Conservation (phyloP, 2,888 invertebrate species). For the Molanna angustata region DNA sequence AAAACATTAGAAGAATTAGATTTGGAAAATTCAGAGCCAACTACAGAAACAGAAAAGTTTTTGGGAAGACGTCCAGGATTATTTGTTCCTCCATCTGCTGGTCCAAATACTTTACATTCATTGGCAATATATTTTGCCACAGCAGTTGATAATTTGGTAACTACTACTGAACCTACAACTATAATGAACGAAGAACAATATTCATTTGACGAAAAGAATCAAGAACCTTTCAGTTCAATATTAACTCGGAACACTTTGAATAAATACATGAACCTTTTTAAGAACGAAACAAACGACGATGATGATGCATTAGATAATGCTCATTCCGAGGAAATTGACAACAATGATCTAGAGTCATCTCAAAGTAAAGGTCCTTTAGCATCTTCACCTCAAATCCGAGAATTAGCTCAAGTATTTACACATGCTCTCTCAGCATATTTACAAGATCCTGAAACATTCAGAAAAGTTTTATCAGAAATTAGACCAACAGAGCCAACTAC, state of each 20-base stretch:
- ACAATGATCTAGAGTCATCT: constrained; percentile 56
- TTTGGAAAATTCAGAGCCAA: constrained; percentile 47
- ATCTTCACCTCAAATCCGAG: constrained; percentile 65
- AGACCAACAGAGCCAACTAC: constrained; percentile 73
- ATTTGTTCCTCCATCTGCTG: constrained; percentile 69
- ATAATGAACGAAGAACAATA: constrained; percentile 35
- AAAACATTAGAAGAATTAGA: constrained; percentile 64
- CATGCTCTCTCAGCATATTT: constrained; percentile 79
- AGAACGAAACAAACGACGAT: constrained; percentile 35
- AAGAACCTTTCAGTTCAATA: constrained; percentile 56
- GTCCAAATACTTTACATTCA: constrained; percentile 74
- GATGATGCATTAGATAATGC: constrained; percentile 36
- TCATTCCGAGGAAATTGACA: constrained; percentile 42
- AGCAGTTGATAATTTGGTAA: constrained; percentile 58
- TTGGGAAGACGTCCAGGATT: constrained; percentile 59
- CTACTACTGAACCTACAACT: constrained; percentile 39
- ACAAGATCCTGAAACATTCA: constrained; percentile 79
- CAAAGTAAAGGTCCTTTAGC: constrained; percentile 64
- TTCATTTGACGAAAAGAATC: constrained; percentile 40
- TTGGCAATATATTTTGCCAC: constrained; percentile 78
- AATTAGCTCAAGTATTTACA: constrained; percentile 81
- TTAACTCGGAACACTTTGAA: constrained; percentile 67
- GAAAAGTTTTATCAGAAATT: constrained; percentile 71
- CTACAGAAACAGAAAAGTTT: constrained; percentile 48
- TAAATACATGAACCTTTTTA: constrained; percentile 56